Evolutionary conservation across 2,113 vertebrate genomes (phyloP), one percentile per base, ranked within the genome.

Genomic region (Tichodroma muraria): DNA sequence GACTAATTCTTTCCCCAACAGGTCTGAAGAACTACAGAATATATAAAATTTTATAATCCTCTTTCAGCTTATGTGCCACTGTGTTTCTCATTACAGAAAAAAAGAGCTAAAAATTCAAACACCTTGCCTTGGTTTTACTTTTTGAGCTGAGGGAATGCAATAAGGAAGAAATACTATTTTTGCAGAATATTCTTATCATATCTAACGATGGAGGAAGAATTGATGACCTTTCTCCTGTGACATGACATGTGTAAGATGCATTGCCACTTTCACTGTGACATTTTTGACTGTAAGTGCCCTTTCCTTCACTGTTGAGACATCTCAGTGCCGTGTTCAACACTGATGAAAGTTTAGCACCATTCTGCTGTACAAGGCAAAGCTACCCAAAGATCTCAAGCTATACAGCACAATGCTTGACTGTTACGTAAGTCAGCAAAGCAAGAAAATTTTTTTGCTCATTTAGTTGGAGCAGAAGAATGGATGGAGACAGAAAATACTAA

Each of bases 1-100:
- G 98, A 97, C 97, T 98, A 97, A 98, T 97, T 96, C 94, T 97
- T 96, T 96, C 93, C 87, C 88, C 97, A 96, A 98, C 94, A 97
- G 97, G 90, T 97, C 97, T 96, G 95, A 91, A 97, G 95, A 97
- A 93, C 87, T 89, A 94, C 40, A 94, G 85, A 89, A 94, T 53
- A 92, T 64, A 80, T 88, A 75, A 88, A 87, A 81, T 78, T 84
- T 93, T 92, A 92, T 85, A 93, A 93, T 93, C 53, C 86, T 69
- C 71, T 71, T 84, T 69, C 85, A 95, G 65, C 78, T n/a, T 65
- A 72, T 79, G 56, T 3, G 0, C n/a, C 42, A 18, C 69, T 94
- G 89, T 28, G 6, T 90, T 78, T 92, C 81, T 93, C 92, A 87
- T 80, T 78, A 79, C 8, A 70, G 40, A 61, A 52, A 79, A 93